Base-by-base conservation (phyloP, 2,113 vertebrate species). In the Ochotona princeps region DNA sequence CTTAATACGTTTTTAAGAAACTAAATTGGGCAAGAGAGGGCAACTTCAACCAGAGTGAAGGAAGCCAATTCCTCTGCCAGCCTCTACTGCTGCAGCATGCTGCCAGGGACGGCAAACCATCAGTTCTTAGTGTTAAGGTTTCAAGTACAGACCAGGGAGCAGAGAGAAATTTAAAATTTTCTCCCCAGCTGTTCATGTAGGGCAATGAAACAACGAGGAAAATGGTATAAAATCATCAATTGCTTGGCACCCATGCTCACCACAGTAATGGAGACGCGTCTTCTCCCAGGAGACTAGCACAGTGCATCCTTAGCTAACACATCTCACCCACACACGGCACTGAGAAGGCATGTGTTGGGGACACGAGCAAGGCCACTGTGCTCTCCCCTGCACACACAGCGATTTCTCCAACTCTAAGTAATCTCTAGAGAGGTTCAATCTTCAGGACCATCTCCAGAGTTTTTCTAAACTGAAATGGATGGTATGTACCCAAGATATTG, bases 1-100 rank as follows among this genome's bases (percentile, higher is more conserved):
- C 91, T 94, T 65, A 87, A 76, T 67, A 38, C 51, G 73, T 23
- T 67, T 83, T 35, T 81, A 28, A 90, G 88, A 91, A 93, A 80
- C 11, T 28, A 23, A 80, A 15, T 61, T 57, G 60, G 11, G 51
- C 18, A 3, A 69, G n/a, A 47, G 35, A 49, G 8, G 38, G 38
- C 21, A 72, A 49, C 60, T 60, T 63, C n/a, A 44, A 38, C 2
- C 2, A 26, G 11, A 8, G 0, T 8, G 25, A 44, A 86, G 26
- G 8, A 74, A 82, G 47, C n/a, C 61, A 25, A 63, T 57, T 61
- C 75, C 54, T 78, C 67, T 67, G 67, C 20, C 60, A 44, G 13
- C 72, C 30, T 76, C 35, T 70, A 25, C n/a, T 61, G 60, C 1
- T n/a, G 26, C 3, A 47, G 54, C 54, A 57, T 17, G 54, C 61